Base-by-base conservation (phyloP, 2,797 vertebrate genomes). In the Rhinella marina region DNA sequence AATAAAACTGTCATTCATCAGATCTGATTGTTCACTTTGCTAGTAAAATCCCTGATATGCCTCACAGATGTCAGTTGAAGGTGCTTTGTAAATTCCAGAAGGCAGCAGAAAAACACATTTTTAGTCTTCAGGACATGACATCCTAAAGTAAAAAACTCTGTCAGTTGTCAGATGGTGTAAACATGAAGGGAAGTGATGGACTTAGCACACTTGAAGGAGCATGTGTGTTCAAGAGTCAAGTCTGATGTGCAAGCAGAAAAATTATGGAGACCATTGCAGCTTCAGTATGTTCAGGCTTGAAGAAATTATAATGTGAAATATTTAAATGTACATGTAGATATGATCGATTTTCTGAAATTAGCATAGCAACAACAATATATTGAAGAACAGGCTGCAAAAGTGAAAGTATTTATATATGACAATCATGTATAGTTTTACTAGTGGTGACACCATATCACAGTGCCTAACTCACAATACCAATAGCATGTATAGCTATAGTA, bases 91-190 rank as follows among this genome's bases (percentile, higher is more conserved):
- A 76, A 62, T 75, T 79, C 62, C 25, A 62, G 66, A 72, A 88
- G 29, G 70, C 66, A 82, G 56, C 81, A 17, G 75, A 57, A 86
- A 66, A 79, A 19, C 59, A 21, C 16, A 57, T 82, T 86, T 27
- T 88, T 48, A 81, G 62, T 84, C 75, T 84, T 78, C 52, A 86
- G 80, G 84, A 89, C 70, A 82, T 68, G 79, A 82, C 84, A 82
- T 86, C 88, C 84, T 82, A 68, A 82, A 86, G 78, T 68, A 77
- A 86, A 81, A 81, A 54, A 70, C 77, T 82, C 85, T 86, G 79
- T 81, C 84, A 89, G 84, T 86, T 89, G 88, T 86, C 84, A 89
- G 62, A 86, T 52, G 52, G 72, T 78, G 79, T 89, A 78, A 82
- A 81, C 48, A 57, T 72, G 50, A 76, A 68, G 57, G 27, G 29